phyloP scores from a whole-genome alignment of 1,140 invertebrate genomes.

The Drosophila rhopaloa region DNA sequence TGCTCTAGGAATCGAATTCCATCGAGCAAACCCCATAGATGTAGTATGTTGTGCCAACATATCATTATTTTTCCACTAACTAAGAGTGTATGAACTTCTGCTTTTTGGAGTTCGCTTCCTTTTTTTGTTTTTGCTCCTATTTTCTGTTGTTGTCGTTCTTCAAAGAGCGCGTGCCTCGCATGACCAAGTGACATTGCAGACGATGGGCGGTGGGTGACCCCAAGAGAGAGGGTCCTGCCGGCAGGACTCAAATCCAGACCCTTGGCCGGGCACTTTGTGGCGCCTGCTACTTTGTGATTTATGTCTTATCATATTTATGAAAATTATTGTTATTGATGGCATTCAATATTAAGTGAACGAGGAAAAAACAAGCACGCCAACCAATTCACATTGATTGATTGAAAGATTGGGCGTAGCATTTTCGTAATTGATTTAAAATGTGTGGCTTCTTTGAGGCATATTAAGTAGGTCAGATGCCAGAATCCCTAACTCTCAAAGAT shows the following conservation, averaged over 20 bases:
- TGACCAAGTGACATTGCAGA: slow-evolving; percentile 57
- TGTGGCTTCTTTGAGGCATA: slow-evolving; percentile 18
- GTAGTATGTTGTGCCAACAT: too few relatives aligned
- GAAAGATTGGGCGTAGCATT: slow-evolving; percentile 58
- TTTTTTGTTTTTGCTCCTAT: slow-evolving; percentile 1
- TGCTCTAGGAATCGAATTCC: too few relatives aligned
- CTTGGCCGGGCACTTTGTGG: slow-evolving; percentile 63
- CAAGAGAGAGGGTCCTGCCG: not conserved
- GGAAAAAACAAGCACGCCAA: slow-evolving; percentile 21
- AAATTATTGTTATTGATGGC: slow-evolving; percentile 82
- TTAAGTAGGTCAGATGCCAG: slow-evolving; percentile 10
- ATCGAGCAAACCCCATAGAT: too few relatives aligned
- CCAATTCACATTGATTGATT: slow-evolving; percentile 64
- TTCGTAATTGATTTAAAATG: slow-evolving; percentile 76
- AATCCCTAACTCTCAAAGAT: too few relatives aligned
- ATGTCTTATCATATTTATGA: slow-evolving; percentile 83
- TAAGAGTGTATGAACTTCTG: not conserved
- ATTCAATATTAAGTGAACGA: slow-evolving; percentile 69
- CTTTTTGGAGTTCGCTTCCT: not conserved
- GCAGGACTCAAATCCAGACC: slow-evolving; percentile 27
- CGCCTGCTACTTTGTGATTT: slow-evolving; percentile 79
- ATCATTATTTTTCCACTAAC: too few relatives aligned
- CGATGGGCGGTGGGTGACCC: not conserved
- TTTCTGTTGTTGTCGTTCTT: slow-evolving; percentile 24
- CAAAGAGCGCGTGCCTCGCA: slow-evolving; percentile 65